A percentile compares a stretch with the other conserved stretches of the same genome.
These are phyloP conservation scores for Lasioglossum morio DNA, from an alignment of 2,888 invertebrate genomes.

Conservation along the genomic window DNA sequence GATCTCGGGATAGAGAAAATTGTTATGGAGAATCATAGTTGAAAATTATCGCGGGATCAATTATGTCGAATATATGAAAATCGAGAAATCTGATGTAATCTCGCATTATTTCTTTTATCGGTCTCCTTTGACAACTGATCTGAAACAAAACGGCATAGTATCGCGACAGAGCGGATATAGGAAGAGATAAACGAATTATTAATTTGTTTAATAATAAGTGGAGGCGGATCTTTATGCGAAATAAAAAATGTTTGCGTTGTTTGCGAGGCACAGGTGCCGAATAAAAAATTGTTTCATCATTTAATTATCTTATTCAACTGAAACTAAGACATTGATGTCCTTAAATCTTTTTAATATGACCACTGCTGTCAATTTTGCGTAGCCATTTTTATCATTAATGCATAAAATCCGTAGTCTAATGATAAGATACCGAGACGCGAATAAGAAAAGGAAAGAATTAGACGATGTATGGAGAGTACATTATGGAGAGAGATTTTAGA, in stretches of 20 bases:
- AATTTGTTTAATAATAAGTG: not conserved
- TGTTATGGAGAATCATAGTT: slow-evolving; percentile 26
- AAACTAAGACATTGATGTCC: too few species aligned
- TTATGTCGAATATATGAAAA: slow-evolving; percentile 1
- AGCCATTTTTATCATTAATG: too few species aligned
- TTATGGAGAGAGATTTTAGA: not conserved
- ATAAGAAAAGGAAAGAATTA: not conserved
- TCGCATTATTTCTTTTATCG: not conserved
- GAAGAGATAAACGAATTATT: too few species aligned
- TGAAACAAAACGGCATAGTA: not conserved
- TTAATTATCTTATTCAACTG: too few species aligned
- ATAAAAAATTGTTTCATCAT: too few species aligned
- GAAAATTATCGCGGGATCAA: not conserved
- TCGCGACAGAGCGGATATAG: slow-evolving; percentile 2
- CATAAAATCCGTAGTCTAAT: too few species aligned
- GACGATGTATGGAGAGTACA: not conserved
- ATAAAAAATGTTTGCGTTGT: too few species aligned
- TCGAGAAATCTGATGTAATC: slow-evolving; percentile 13
- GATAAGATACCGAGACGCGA: not conserved
- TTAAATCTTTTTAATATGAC: too few species aligned
- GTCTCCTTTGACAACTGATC: not conserved
- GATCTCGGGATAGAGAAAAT: slow-evolving; percentile 29
- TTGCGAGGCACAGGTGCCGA: too few species aligned
- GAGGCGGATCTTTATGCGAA: too few species aligned
- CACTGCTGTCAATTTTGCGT: too few species aligned